A percentile compares a stretch with the other conserved stretches of the same genome.
These are phyloP conservation scores for Drosophila nebulosa DNA, from an alignment of 1,140 invertebrate genomes.

Conservation along the genomic window DNA sequence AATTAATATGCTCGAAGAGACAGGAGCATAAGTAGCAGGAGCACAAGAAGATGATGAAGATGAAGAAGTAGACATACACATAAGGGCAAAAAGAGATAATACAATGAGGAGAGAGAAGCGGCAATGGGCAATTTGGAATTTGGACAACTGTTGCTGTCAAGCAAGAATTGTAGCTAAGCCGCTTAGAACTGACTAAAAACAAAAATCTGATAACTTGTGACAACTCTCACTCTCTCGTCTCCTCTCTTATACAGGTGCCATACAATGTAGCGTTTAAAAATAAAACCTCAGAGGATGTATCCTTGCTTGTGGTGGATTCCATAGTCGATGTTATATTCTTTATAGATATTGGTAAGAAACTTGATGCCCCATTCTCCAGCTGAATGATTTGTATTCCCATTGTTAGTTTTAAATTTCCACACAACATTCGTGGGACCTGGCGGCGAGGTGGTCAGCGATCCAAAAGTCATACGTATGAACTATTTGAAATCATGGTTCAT, in stretches of 20 bases:
- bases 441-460: conserved; percentile 98
- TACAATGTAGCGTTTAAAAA: conserved; percentile 99
- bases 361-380: too few species aligned
- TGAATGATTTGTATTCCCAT: neutral
- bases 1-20: conserved; percentile 63
- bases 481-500: conserved; percentile 99
- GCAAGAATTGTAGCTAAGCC: conserved; percentile 30
- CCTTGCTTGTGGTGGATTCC: conserved; percentile 97
- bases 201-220: conserved; percentile 4
- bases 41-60: conserved; percentile 8
- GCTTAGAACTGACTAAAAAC: conserved; percentile 13
- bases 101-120: conserved; percentile 1
- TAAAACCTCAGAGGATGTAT: conserved; percentile 99
- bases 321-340: conserved; percentile 99
- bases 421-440: conserved; percentile 99
- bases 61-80: too few species aligned
- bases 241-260: conserved; percentile 84
- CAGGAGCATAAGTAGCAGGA: conserved; percentile 24
- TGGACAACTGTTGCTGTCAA: conserved; percentile 53
- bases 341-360: conserved; percentile 92
- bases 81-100: conserved; percentile 48
- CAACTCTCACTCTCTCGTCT: neutral
- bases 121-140: conserved; percentile 1
- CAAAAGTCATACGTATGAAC: conserved; percentile 98
- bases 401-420: conserved; percentile 98